Evolutionary conservation across 2,888 invertebrate genomes (phyloP), one percentile per base, ranked within the genome.

Genomic region (Entomobrya proxima): DNA sequence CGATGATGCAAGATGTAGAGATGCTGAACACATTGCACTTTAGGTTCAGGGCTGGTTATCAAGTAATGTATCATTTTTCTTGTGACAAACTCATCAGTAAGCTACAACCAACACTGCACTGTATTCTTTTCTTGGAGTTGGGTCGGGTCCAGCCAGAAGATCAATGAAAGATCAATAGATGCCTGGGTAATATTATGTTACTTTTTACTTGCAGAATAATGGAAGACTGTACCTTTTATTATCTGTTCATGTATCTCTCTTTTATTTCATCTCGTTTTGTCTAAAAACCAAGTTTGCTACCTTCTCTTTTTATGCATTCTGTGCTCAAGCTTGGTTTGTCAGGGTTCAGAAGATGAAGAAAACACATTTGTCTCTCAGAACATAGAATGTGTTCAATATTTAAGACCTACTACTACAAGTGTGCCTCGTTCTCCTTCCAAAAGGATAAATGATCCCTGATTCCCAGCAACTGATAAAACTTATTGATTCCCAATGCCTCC

Each of bases 391-490:
- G n/a, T n/a, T n/a, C n/a, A n/a, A n/a, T n/a, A n/a, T n/a, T n/a
- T n/a, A n/a, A n/a, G n/a, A n/a, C n/a, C n/a, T n/a, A n/a, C n/a
- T n/a, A n/a, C n/a, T n/a, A n/a, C n/a, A n/a, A n/a, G 13, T 58
- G 15, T 44, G 30, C 44, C 30, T 67, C 13, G 47, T 30, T 67
- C 67, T 67, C 30, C 47, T 18, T 11, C n/a, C 27, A 40, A 47
- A 79, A 47, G 50, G 37, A 74, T 61, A 35, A 24, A 40, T 21
- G 67, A 76, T 67, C 83, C 83, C 83, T 55, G 83, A 83, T 83
- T 83, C 27, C 83, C n/a, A 21, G 15, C 32, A 9, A 67, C 76
- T 67, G 83, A 83, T 83, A 83, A 83, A 74, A 77, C 44, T 40
- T 61, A 58, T 78, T 64, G 78, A 78, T 78, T 78, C 67, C 40